Base-by-base conservation (phyloP, 2,888 invertebrate species). In the Anoplius nigerrimus region DNA sequence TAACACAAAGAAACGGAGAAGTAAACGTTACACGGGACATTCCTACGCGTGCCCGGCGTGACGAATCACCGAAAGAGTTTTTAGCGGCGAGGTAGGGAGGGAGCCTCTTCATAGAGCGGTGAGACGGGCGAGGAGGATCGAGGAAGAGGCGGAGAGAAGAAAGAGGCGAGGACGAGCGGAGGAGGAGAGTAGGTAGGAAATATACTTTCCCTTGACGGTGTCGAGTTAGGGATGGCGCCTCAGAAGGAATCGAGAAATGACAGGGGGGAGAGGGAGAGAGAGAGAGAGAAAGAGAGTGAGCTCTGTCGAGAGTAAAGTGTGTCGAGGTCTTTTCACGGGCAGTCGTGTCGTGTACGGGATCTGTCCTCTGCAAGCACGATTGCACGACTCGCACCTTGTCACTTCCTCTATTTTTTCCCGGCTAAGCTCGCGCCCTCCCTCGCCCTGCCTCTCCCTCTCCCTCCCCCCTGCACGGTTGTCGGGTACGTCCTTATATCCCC, bases 321-420 rank as follows among this genome's bases (percentile, higher is more conserved):
- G 88, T 88, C 88, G 88, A 88, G 88, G 88, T 87, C 88, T 88
- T 87, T 87, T 87, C 88, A 87, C 86, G 87, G 88, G 83, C 86
- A 87, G 87, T 85, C 82, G 82, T 20, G 8, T 83, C 78, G 82
- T 80, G 79, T 78, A 80, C 78, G 81, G 59, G 74, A 62, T 70
- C 78, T 75, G 77, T 69, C 70, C 76, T 52, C 62, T 75, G 75
- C 78, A 75, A 74, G 72, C 72, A 75, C 72, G 69, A 74, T 66
- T 69, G 66, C 62, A 59, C 69, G 63, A 59, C 57, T 60, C 62
- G 53, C n/a, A n/a, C 16, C 56, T 22, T 57, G 22, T 5, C 52
- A 64, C 51, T 63, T 62, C 42, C 51, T 52, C 43, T 27, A 53
- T 15, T 42, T 61, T 27, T 34, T 54, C 45, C 46, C 45, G 21